Base-by-base conservation (phyloP, 1,140 invertebrate genomes). In the Drosophila teissieri region DNA sequence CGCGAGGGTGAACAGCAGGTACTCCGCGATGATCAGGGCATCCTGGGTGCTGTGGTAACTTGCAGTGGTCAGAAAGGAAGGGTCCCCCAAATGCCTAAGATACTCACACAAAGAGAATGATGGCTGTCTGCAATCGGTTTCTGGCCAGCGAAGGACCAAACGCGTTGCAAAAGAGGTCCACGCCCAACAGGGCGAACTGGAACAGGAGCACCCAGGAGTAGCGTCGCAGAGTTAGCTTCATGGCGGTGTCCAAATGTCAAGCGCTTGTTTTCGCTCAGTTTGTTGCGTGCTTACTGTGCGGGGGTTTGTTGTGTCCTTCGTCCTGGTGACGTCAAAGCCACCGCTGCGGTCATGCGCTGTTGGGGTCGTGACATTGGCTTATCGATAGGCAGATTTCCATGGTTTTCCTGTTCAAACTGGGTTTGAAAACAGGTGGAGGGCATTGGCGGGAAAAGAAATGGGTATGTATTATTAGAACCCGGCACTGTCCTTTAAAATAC, bases 11-110 rank as follows among this genome's bases (percentile, higher is more conserved):
- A 96, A 93, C 39, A 94, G 90, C 1, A 95, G 94, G 49, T 96
- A 92, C 6, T 95, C 94, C 31, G 95, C 91, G 39, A 96, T 94
- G 3, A 96, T 92, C 77, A 95, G 95, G 46, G 95, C 93, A 86
- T 96, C 95, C 92, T 96, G 95, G 70, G 94, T 93, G 56, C 95
- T 96, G 73, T 70, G 17, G 10, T 15, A 56, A 64, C 12, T 8
- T 24, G 17, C 1, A 22, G 22, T 2, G 42, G 11, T 52, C 2
- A 55, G 31, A 27, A 19, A n/a, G n/a, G n/a, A n/a, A n/a, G n/a
- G n/a, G n/a, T n/a, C n/a, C n/a, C n/a, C n/a, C n/a, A n/a, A n/a
- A n/a, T n/a, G n/a, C 10, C 40, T 7, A 2, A 7, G 31, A 5
- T 57, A 91, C 91, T 91, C 48, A 92, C 91, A 92, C 73, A 69